phyloP scores from a whole-genome alignment of 2,797 vertebrate species.

The Cirrhinus mrigala region DNA sequence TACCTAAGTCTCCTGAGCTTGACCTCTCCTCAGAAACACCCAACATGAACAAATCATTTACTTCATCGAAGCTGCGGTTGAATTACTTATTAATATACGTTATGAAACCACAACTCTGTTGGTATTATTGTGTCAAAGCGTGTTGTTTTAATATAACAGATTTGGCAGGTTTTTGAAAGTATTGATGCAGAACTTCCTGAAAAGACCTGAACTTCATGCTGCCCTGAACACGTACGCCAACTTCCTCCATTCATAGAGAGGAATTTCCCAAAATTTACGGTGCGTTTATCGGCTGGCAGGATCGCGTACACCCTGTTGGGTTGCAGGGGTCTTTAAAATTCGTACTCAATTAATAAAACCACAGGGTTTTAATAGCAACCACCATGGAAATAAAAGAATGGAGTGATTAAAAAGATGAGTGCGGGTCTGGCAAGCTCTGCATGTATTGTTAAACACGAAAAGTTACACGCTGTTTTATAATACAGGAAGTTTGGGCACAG shows the following conservation, averaged over 20 bases:
- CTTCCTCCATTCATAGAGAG: conserved; percentile 45
- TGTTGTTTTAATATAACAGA: conserved; percentile 34
- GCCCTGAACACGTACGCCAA: conserved; percentile 51
- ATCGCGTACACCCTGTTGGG: conserved; percentile 42
- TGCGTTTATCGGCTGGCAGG: conserved; percentile 17
- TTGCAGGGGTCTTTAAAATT: conserved; percentile 11
- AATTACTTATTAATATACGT: conserved; percentile 19
- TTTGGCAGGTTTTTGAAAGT: conserved; percentile 10
- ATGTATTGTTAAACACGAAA: conserved; percentile 72
- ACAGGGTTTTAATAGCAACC: conserved; percentile 29
- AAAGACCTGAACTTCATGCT: conserved; percentile 24
- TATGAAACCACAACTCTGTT: not conserved
- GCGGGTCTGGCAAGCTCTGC: conserved; percentile 62
- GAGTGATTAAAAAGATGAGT: conserved; percentile 37
- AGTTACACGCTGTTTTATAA: conserved; percentile 64
- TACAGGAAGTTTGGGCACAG: conserved; percentile 59
- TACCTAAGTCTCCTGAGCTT: not conserved
- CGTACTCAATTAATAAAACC: conserved; percentile 28
- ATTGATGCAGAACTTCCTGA: conserved; percentile 54
- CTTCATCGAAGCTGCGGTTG: not conserved
- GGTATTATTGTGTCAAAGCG: conserved; percentile 24
- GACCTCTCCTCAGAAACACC: conserved; percentile 4
- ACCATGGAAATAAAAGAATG: conserved; percentile 27
- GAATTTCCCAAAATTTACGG: conserved; percentile 47
- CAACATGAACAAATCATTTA: not conserved